A percentile compares a stretch with the other conserved stretches of the same genome.
These are phyloP conservation scores for Cataglyphis hispanica DNA, from an alignment of 1,140 invertebrate genomes.

Conservation along the genomic window DNA sequence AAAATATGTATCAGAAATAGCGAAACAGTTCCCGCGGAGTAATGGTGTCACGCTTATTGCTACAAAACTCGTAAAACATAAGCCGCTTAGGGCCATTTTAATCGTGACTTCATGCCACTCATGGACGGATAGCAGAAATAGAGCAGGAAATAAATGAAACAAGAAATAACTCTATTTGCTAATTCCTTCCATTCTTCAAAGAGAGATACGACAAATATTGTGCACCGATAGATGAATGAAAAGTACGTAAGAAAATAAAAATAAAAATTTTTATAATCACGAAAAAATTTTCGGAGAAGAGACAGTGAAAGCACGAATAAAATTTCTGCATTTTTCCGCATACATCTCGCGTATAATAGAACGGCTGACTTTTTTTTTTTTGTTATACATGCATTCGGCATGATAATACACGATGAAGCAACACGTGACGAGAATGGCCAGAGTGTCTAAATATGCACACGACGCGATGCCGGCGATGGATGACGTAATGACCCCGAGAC, in stretches of 20 bases:
- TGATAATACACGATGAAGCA: constrained; percentile 46
- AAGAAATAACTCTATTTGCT: constrained; percentile 13
- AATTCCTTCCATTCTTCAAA: not conserved
- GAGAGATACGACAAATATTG: not conserved
- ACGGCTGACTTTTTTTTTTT: constrained; percentile 9
- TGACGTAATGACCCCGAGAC: constrained; percentile 68
- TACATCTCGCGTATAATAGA: constrained; percentile 10
- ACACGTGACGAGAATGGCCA: constrained; percentile 53
- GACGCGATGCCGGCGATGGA: constrained; percentile 52
- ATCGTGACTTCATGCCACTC: constrained; percentile 61
- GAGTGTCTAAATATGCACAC: constrained; percentile 67
- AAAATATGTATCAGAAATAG: constrained; percentile 43
- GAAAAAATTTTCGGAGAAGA: not conserved
- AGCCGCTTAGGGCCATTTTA: constrained; percentile 43
- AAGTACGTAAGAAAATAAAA: not conserved
- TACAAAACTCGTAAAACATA: constrained; percentile 47
- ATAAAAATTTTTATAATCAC: not conserved
- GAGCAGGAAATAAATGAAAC: constrained; percentile 8
- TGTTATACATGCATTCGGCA: constrained; percentile 10
- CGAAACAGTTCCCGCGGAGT: constrained; percentile 7
- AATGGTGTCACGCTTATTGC: constrained; percentile 69
- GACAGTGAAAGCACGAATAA: not conserved
- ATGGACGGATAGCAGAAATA: constrained; percentile 29
- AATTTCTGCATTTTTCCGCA: not conserved
- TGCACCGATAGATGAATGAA: not conserved